Evolutionary conservation across 64 coral and sea anemone species (phyloP).

Genomic region (Cladopsammia gracilis): DNA sequence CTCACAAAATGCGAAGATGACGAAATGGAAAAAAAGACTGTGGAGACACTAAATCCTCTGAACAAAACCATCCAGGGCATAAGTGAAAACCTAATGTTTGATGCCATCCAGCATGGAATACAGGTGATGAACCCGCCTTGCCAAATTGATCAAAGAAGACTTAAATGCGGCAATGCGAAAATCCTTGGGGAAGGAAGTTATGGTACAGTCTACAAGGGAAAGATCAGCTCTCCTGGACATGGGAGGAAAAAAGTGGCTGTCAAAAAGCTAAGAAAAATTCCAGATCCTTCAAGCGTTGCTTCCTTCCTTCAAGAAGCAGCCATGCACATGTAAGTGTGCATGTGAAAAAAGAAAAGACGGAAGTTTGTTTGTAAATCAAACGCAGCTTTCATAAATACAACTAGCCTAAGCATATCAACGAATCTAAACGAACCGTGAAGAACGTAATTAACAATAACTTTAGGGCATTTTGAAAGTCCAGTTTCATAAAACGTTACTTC

Average conservation of each 20-base stretch:
- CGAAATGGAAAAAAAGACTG: background rate
- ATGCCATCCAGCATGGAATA: conserved; percentile 7
- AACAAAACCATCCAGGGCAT: background rate
- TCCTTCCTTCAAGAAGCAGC: background rate
- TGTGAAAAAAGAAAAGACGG: too few species aligned
- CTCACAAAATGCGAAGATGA: conserved; percentile 2
- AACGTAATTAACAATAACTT: too few species aligned
- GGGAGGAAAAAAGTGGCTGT: background rate
- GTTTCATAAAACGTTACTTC: too few species aligned
- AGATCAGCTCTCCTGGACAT: background rate
- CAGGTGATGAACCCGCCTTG: background rate
- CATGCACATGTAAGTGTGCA: background rate
- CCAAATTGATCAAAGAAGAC: background rate
- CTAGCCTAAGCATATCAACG: too few species aligned
- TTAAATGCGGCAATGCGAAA: background rate
- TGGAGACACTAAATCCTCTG: background rate
- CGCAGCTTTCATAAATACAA: too few species aligned
- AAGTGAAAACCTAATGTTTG: background rate
- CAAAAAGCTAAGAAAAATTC: background rate
- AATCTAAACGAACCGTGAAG: too few species aligned
- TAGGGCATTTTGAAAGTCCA: too few species aligned
- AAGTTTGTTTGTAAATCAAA: too few species aligned
- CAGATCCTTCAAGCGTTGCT: background rate
- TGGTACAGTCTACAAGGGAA: background rate
- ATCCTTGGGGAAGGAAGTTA: background rate